These are phyloP conservation scores for Pteronotus mesoamericanus DNA, from an alignment of 2,797 vertebrate genomes.

Conservation along the genomic window DNA sequence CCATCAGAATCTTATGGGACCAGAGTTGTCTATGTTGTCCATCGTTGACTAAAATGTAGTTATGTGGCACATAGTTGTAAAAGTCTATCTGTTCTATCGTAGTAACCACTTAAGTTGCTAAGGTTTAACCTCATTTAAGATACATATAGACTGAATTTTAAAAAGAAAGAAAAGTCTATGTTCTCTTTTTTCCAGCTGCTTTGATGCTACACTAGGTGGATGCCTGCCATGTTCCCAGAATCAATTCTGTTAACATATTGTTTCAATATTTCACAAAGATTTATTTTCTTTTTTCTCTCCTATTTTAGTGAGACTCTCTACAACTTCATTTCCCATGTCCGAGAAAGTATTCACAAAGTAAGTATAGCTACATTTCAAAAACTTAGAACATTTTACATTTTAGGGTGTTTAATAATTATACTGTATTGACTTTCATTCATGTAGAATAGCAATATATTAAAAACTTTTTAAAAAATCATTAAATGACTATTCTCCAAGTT, in stretches of 20 bases:
- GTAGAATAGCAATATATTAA: neutral
- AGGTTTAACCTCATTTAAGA: neutral
- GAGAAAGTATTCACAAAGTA: conserved; percentile 88
- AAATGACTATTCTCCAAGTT: neutral
- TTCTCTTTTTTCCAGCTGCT: neutral
- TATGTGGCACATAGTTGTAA: neutral
- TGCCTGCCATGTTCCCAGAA: neutral
- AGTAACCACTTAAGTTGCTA: neutral
- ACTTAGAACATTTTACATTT: neutral
- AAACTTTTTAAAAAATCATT: neutral
- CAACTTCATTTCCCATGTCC: conserved; percentile 84
- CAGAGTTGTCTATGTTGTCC: neutral
- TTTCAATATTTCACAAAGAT: conserved; percentile 33
- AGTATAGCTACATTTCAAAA: conserved; percentile 75
- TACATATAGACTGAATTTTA: neutral
- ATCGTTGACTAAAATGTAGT: neutral
- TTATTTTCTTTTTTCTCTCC: conserved; percentile 59
- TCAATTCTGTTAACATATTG: neutral
- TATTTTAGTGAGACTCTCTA: conserved; percentile 87
- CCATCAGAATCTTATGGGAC: neutral
- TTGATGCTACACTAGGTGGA: neutral
- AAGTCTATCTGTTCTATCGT: neutral
- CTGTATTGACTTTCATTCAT: neutral
- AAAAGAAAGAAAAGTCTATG: neutral
- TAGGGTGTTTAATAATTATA: conserved; percentile 10